phyloP scores from a whole-genome alignment of 2,113 vertebrate genomes.

The Crotalus tigris region DNA sequence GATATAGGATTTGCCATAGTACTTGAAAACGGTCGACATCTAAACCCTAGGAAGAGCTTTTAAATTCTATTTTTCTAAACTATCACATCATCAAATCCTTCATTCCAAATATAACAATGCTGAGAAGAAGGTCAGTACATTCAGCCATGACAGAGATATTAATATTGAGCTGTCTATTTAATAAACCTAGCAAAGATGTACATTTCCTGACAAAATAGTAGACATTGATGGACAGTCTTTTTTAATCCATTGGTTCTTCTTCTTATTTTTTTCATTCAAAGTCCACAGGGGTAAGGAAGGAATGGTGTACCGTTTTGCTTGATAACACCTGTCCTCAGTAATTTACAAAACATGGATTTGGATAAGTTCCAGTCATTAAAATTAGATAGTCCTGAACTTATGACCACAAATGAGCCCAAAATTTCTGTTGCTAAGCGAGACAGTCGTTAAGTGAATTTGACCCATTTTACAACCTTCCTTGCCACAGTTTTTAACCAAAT shows the following conservation, averaged over 20 bases:
- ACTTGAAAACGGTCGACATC: not conserved
- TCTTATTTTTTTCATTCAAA: not conserved
- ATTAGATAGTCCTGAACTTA: accelerated
- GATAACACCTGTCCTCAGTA: not conserved
- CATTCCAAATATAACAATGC: not conserved
- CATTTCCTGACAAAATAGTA: not conserved
- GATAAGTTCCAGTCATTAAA: not conserved
- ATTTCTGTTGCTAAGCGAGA: not conserved
- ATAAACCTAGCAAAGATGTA: not conserved
- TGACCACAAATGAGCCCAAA: not conserved
- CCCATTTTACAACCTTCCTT: not conserved
- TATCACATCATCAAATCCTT: not conserved
- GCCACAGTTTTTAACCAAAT: not conserved
- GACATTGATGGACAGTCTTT: not conserved
- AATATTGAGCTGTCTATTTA: not conserved
- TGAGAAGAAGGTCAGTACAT: not conserved
- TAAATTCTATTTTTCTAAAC: not conserved
- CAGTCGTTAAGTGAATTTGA: not conserved
- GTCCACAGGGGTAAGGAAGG: not conserved
- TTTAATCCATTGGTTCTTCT: not conserved
- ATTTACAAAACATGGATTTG: not conserved
- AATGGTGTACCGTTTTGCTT: not conserved
- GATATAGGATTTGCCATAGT: not conserved
- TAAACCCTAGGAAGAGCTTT: not conserved
- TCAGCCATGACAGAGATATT: not conserved